Evolutionary conservation across 2,888 invertebrate genomes (phyloP).

Genomic region (Tholera decimalis): DNA sequence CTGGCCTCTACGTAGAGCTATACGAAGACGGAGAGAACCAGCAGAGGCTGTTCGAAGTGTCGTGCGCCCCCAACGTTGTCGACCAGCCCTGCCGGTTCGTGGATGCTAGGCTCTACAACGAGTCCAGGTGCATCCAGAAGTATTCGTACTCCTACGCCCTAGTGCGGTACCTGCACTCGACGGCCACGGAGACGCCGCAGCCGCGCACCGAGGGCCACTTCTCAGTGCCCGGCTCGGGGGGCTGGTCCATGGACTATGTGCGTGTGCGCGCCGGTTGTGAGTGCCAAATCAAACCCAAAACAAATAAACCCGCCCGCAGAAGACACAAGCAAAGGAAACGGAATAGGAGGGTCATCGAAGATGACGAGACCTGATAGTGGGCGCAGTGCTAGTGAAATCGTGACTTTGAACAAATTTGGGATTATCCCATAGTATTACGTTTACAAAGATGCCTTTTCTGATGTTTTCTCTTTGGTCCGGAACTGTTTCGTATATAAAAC

Average conservation of each 20-base stretch:
- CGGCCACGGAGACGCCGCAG: constrained; percentile 83
- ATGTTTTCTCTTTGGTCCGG: constrained; percentile 55
- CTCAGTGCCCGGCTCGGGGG: constrained; percentile 90
- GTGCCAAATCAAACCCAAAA: constrained; percentile 94
- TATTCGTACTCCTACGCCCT: constrained; percentile 96
- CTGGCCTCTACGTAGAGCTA: constrained; percentile 94
- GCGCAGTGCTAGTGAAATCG: constrained; percentile 74
- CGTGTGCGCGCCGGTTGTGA: constrained; percentile 96
- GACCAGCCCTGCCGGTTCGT: constrained; percentile 95
- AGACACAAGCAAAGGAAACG: constrained; percentile 83
- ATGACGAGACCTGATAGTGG: constrained; percentile 84
- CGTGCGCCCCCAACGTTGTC: constrained; percentile 94
- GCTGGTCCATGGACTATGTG: constrained; percentile 96
- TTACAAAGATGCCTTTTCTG: constrained; percentile 67
- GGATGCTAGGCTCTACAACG: constrained; percentile 93
- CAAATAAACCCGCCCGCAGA: constrained; percentile 86
- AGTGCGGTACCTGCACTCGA: constrained; percentile 91
- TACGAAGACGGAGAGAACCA: constrained; percentile 94
- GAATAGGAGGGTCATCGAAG: constrained; percentile 79
- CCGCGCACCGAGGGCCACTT: constrained; percentile 84
- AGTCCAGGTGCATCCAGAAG: constrained; percentile 96
- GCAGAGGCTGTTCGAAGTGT: constrained; percentile 95
- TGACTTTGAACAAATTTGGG: constrained; percentile 84
- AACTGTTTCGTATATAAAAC: constrained; percentile 52
- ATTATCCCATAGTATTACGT: constrained; percentile 75